A percentile compares a stretch with the other conserved stretches of the same genome.
Evolutionary conservation across 2,797 vertebrate species (phyloP).

Genomic region (Ctenosaura bakeri): DNA sequence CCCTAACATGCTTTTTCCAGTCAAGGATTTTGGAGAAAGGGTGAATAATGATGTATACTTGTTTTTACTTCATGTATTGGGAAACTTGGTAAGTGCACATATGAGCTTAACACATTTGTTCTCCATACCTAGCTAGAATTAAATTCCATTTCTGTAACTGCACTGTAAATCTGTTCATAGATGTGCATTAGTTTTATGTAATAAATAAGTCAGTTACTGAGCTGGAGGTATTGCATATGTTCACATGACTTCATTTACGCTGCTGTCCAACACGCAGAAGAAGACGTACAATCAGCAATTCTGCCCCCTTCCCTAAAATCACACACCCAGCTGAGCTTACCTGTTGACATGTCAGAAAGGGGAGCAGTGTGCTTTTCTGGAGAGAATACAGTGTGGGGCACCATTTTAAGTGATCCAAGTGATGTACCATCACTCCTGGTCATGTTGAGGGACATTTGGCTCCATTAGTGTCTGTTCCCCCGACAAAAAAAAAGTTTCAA

Average conservation of each 20-base stretch:
- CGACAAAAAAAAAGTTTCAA: no score
- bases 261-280: neutral
- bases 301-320: neutral
- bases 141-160: neutral
- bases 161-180: neutral
- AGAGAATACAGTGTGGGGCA: no score
- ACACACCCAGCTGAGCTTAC: neutral
- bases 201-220: neutral
- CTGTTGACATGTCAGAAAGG: no score
- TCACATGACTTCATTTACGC: neutral
- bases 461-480: no score
- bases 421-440: no score
- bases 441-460: no score
- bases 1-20: neutral
- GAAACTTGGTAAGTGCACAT: neutral
- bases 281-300: no score
- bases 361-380: no score
- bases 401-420: no score
- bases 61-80: no score
- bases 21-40: no score
- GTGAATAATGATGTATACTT: no score
- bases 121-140: neutral
- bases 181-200: neutral
- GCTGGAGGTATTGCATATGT: neutral
- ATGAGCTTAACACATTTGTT: neutral